phyloP scores from a whole-genome alignment of 2,888 invertebrate genomes.

The Mechanitis mazaeus region DNA sequence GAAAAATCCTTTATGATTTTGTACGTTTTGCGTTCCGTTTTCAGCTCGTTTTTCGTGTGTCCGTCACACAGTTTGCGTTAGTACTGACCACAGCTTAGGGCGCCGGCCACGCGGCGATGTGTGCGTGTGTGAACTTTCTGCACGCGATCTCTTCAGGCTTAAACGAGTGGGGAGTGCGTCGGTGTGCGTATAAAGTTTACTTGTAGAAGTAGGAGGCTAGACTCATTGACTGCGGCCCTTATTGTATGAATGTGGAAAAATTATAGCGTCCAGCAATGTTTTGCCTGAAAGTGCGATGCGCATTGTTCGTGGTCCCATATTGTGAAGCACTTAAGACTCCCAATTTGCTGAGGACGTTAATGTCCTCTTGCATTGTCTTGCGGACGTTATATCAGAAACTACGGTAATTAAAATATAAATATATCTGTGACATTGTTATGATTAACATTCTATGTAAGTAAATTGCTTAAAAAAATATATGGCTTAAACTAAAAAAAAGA shows the following conservation, averaged over 20 bases:
- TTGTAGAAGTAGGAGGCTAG: constrained; percentile 72
- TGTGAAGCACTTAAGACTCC: constrained; percentile 64
- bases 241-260: constrained; percentile 77
- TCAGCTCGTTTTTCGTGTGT: constrained; percentile 76
- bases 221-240: constrained; percentile 77
- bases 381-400: constrained; percentile 63
- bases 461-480: too few relatives aligned
- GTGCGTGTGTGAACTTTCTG: constrained; percentile 75
- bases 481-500: too few relatives aligned
- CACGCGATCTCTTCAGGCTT: constrained; percentile 71
- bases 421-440: constrained; percentile 5
- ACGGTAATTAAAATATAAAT: constrained; percentile 57
- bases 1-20: constrained; percentile 49
- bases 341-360: constrained; percentile 68
- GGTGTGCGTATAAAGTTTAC: constrained; percentile 66
- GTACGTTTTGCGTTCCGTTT: constrained; percentile 66
- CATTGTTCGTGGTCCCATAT: constrained; percentile 65
- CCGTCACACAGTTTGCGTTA: constrained; percentile 76
- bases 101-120: constrained; percentile 64
- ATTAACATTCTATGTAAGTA: too few relatives aligned
- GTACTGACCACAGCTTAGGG: constrained; percentile 77
- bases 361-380: constrained; percentile 60
- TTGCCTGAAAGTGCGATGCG: constrained; percentile 69
- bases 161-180: constrained; percentile 64
- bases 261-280: constrained; percentile 66